These are phyloP conservation scores for Orthosia gracilis DNA, from an alignment of 2,888 invertebrate genomes.

Conservation along the genomic window DNA sequence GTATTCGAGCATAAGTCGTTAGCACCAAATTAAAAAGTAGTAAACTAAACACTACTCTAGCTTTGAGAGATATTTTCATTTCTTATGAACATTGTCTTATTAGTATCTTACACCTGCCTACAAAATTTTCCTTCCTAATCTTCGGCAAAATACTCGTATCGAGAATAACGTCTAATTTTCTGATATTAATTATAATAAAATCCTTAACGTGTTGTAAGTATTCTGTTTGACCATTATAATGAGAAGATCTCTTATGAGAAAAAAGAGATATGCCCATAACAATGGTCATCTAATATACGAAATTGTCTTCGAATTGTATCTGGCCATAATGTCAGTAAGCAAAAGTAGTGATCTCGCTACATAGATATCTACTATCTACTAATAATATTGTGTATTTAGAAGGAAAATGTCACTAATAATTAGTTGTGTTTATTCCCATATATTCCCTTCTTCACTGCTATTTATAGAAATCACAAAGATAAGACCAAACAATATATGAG, in stretches of 20 bases:
- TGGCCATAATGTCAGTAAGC: constrained; percentile 1
- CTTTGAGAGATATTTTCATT: neutral
- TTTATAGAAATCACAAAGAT: constrained; percentile 16
- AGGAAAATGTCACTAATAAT: constrained; percentile 20
- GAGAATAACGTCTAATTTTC: neutral
- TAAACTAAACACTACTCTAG: neutral
- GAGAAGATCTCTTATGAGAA: constrained; percentile 8
- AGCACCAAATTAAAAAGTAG: neutral
- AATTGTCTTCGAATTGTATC: neutral
- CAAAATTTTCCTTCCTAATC: too few relatives aligned
- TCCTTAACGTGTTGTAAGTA: constrained; percentile 22
- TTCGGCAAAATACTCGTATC: constrained; percentile 1
- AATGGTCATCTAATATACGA: neutral
- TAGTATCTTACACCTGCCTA: neutral
- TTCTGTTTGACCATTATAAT: constrained; percentile 4
- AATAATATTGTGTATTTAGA: constrained; percentile 7
- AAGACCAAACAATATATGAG: constrained; percentile 8
- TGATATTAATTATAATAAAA: constrained; percentile 9
- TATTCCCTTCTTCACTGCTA: neutral
- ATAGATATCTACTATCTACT: neutral
- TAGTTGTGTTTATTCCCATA: neutral
- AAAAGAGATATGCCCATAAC: neutral
- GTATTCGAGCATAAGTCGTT: neutral
- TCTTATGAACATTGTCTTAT: neutral
- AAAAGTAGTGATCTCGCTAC: constrained; percentile 16